Base-by-base conservation (phyloP, 37 sponge, comb jelly and placozoan genomes). In the Ephydatia muelleri region DNA sequence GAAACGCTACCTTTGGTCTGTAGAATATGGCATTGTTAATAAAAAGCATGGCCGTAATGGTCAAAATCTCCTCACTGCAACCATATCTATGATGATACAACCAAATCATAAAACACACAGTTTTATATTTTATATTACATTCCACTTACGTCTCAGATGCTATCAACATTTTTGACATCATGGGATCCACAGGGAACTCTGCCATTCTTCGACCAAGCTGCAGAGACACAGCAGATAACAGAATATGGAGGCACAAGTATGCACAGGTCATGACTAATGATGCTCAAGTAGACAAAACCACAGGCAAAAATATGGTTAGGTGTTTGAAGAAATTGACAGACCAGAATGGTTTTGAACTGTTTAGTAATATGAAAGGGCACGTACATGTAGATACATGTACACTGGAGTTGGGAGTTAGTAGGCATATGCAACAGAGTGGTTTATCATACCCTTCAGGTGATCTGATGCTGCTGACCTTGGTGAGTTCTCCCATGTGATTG, bases 11-110 rank as follows among this genome's bases (percentile, higher is more conserved):
- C 85, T 99, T 99, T 16, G 99, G 99, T 83, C 99, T 49, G 69
- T 95, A 99, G 84, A 99, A 99, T 11, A 99, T 89, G 16, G 97
- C 83, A 90, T 95, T 99, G 84, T 99, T 99, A 77, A 97, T 97
- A 68, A 94, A 95, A 75, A 99, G 73, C 99, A 99, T 99, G 26
- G 99, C 96, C 23, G 97, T 87, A 28, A 99, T 97, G 43, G 99
- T 99, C 23, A 97, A 78, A 9, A 97, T 93, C 79, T 99, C 99
- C 75, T 97, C 99, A 81, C 88, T 89, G 67, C 96, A 95, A 14
- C 80, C 70, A 75, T 97, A 97, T 72, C 95, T 95, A 81, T 57
- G 49, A 47, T 12, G 3, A 89, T 29, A 69, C 4, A 47, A 67
- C 29, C 40, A 72, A 3, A 39, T 28, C 14, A 71, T 33, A 12